Base-by-base conservation (phyloP, 2,797 vertebrate species). In the Okamejei kenojei region DNA sequence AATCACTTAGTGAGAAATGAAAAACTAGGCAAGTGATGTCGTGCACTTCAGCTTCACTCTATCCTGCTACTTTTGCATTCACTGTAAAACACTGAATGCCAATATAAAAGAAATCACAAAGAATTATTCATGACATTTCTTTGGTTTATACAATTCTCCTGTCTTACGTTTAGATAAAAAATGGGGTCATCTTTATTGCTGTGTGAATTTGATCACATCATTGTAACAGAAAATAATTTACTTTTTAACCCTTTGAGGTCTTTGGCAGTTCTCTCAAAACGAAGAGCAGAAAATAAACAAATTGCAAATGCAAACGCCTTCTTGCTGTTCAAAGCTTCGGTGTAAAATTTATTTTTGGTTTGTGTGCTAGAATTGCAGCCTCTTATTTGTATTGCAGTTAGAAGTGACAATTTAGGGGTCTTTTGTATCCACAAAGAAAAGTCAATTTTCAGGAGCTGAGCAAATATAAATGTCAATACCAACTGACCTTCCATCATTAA, bases 111-210 rank as follows among this genome's bases (percentile, higher is more conserved):
- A 92, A 92, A 76, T 92, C 90, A 92, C 38, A 92, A 76, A 92
- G 90, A 92, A 92, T 92, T 92, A 92, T 92, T 92, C 90, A 92
- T 92, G 90, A 38, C 71, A 76, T 76, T 92, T 76, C 90, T 92
- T 92, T 92, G 90, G 90, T 92, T 92, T 92, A 92, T 76, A 76
- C 90, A 73, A 92, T 92, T 92, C 90, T 92, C 90, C 35, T 92
- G 35, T 92, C 90, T 74, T 76, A 92, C 90, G 73, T 92, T 92
- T 76, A 58, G 71, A 92, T 92, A 92, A 71, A 74, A 92, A 76
- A 76, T 45, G 71, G 71, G 90, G 90, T 92, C 90, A 76, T 74
- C 90, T 92, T 92, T 92, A 92, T 92, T 92, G 90, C 90, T 76
- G 71, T 92, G 38, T 92, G 73, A 92, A 92, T 92, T 92, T 92